phyloP scores from a whole-genome alignment of 2,113 vertebrate species.

The Cavia porcellus region DNA sequence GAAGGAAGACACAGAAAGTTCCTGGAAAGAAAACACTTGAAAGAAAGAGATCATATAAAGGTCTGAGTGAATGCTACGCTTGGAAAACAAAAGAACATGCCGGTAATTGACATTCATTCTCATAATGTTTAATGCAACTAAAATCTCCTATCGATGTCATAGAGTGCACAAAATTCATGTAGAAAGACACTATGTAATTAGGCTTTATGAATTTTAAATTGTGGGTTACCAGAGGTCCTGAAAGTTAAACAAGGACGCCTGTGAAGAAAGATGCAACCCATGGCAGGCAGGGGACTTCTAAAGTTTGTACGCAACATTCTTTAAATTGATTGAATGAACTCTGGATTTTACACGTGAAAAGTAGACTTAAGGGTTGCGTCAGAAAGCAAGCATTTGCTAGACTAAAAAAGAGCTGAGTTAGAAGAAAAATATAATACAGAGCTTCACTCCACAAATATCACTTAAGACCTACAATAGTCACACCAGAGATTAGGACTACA shows the following conservation, averaged over 20 bases:
- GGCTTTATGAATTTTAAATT: background rate
- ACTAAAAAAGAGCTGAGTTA: background rate
- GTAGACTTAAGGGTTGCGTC: background rate
- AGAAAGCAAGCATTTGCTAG: background rate
- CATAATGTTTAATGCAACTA: slow-evolving; percentile 3
- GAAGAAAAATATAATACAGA: background rate
- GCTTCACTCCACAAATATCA: background rate
- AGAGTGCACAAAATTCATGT: background rate
- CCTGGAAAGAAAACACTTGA: background rate
- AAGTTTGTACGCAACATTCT: background rate
- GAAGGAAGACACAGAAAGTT: background rate
- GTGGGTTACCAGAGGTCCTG: background rate
- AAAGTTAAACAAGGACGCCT: background rate
- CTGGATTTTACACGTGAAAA: background rate
- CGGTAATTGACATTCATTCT: background rate
- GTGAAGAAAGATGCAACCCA: background rate
- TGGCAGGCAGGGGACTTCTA: background rate
- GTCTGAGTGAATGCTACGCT: background rate
- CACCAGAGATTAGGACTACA: background rate
- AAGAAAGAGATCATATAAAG: slow-evolving; percentile 37
- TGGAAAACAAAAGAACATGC: background rate
- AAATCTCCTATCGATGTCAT: background rate
- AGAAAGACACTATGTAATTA: slow-evolving; percentile 22
- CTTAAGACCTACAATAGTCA: background rate
- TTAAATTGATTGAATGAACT: background rate